These are phyloP conservation scores for Melanchra persicariae DNA, from an alignment of 2,888 invertebrate species.

Conservation along the genomic window DNA sequence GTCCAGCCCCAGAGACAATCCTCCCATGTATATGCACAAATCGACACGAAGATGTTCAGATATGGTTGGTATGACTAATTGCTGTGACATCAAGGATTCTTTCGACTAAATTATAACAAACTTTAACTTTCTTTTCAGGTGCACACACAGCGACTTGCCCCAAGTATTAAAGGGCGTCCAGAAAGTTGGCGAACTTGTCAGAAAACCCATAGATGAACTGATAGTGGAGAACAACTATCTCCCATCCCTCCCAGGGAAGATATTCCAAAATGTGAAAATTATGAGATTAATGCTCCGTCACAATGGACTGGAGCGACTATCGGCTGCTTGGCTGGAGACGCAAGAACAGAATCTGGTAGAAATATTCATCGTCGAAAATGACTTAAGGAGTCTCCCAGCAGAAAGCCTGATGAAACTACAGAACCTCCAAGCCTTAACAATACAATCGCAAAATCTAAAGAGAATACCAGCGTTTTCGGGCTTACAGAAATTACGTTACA, in stretches of 20 bases:
- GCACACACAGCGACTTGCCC: constrained; percentile 96
- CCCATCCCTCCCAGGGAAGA: constrained; percentile 95
- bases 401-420: constrained; percentile 94
- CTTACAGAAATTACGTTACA: constrained; percentile 93
- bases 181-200: constrained; percentile 92
- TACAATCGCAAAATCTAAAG: constrained; percentile 94
- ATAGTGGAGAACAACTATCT: constrained; percentile 97
- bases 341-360: constrained; percentile 95
- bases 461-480: constrained; percentile 94
- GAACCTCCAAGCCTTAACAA: constrained; percentile 95
- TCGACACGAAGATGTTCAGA: constrained; percentile 95
- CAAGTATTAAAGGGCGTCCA: constrained; percentile 94
- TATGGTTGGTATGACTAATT: constrained; percentile 92
- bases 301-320: constrained; percentile 95
- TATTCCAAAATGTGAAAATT: constrained; percentile 94
- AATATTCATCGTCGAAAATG: constrained; percentile 96
- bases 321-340: constrained; percentile 95
- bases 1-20: constrained; percentile 94
- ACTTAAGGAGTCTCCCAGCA: constrained; percentile 94
- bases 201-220: constrained; percentile 95
- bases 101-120: neutral
- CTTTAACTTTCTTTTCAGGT: constrained; percentile 91
- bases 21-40: constrained; percentile 95
- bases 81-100: neutral
- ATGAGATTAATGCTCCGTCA: constrained; percentile 95